Evolutionary conservation across 92 coral and sea anemone genomes (phyloP).

Genomic region (Actinernus sp.): DNA sequence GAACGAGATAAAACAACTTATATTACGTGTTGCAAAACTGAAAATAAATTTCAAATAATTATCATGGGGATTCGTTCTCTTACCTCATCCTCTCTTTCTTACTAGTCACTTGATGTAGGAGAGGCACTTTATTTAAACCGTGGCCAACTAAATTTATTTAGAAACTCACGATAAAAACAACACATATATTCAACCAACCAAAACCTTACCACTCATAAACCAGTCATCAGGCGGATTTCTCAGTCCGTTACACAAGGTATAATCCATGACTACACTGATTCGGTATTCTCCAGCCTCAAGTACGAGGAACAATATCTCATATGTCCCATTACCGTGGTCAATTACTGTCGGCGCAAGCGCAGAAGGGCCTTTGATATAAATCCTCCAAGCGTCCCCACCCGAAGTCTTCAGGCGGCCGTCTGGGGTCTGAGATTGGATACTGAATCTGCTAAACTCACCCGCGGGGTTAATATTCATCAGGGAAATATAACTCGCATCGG

Average conservation of each 20-base stretch:
- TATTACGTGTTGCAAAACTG: too few species aligned
- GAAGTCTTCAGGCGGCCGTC: slow-evolving; percentile 52
- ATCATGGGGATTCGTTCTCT: too few species aligned
- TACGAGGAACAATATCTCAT: slow-evolving; percentile 86
- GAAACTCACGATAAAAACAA: too few species aligned
- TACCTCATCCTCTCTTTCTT: too few species aligned
- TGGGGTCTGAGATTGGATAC: slow-evolving; percentile 79
- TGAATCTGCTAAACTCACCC: slow-evolving; percentile 84
- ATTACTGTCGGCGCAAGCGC: slow-evolving; percentile 78
- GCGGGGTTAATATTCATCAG: slow-evolving; percentile 74
- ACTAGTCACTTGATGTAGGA: too few species aligned
- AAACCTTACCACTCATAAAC: slow-evolving; percentile 84
- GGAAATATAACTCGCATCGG: slow-evolving; percentile 69
- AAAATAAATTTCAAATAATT: too few species aligned
- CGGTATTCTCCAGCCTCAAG: slow-evolving; percentile 88
- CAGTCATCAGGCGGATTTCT: slow-evolving; percentile 86
- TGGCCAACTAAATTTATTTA: too few species aligned
- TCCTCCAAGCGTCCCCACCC: slow-evolving; percentile 93
- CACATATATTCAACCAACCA: too few species aligned
- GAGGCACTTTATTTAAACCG: too few species aligned
- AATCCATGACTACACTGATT: slow-evolving; percentile 66
- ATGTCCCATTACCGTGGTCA: slow-evolving; percentile 91
- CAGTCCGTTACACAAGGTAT: slow-evolving; percentile 82
- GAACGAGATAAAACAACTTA: too few species aligned
- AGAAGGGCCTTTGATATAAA: slow-evolving; percentile 78